Evolutionary conservation across 1,140 invertebrate species (phyloP).

Genomic region (Drosophila sp.): DNA sequence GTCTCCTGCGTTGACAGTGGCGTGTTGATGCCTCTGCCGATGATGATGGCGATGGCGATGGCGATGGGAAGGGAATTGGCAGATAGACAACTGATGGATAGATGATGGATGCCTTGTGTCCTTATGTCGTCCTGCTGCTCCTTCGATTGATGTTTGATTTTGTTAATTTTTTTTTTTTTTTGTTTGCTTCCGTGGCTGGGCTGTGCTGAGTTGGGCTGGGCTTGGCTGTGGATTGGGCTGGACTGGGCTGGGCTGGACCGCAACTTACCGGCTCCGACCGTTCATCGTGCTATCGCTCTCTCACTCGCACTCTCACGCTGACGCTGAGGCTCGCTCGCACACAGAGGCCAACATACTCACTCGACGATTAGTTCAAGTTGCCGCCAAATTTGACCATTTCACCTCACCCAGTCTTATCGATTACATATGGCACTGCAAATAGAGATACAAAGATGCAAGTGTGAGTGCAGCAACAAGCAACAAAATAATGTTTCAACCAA

Average conservation of each 20-base stretch:
- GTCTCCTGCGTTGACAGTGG: neutral
- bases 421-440: conserved; percentile 76
- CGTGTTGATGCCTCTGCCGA: neutral
- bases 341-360: conserved; percentile 10
- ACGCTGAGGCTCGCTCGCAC: conserved; percentile 4
- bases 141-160: conserved; percentile 9
- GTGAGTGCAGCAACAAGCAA: no score
- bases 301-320: conserved; percentile 24
- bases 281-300: conserved; percentile 52
- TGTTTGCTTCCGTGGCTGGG: neutral
- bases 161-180: neutral
- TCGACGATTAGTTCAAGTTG: conserved; percentile 34
- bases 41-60: conserved; percentile 17
- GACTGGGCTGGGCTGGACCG: conserved; percentile 13
- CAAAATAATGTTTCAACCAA: no score
- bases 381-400: conserved; percentile 59
- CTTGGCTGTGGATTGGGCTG: conserved; percentile 11
- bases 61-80: conserved; percentile 31
- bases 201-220: neutral
- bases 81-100: conserved; percentile 47
- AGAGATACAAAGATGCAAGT: neutral
- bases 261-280: conserved; percentile 47
- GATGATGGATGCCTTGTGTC: conserved; percentile 22
- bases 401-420: conserved; percentile 74
- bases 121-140: conserved; percentile 8